Base-by-base conservation (phyloP, 1,140 invertebrate species). In the Cydia strobilella region DNA sequence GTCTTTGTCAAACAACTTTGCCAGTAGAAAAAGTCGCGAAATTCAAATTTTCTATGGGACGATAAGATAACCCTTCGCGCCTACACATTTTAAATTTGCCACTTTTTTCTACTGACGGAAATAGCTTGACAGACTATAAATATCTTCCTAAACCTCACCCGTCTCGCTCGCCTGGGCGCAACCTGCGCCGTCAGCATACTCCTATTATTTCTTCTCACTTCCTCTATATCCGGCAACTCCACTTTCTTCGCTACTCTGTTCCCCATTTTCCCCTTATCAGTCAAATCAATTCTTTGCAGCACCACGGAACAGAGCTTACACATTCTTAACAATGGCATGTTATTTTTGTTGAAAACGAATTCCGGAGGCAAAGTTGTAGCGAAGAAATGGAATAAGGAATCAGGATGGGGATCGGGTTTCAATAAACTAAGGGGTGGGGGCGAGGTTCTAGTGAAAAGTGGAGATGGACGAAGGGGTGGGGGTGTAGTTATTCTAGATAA, bases 231-330 rank as follows among this genome's bases (percentile, higher is more conserved):
- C 15, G 73, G 27, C 9, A 74, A 39, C 54, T 62, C 51, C 4
- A 74, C 59, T 45, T 35, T 62, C 54, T 74, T 74, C 27, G 48
- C 27, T 4, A 74, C 72, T 59, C 45, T 35, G 20, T 23, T 72
- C 0, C 69, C 48, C 48, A n/a, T 69, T 15, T 20, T 69, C 65
- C 79, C 97, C 31, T 18, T 15, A 12, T 35, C 65, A 1, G 42
- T 15, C 35, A 39, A 39, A 45, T 45, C 42, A 0, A 45, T 4
- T 45, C 65, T 20, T 18, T n/a, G 15, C 27, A 69, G 31, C 4
- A n/a, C n/a, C 65, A 69, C 65, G 15, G 31, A 31, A 18, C 65
- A 69, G 3, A 27, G 15, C 31, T 18, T 35, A 13, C 65, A 69
- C 6, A 6, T 9, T 15, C 15, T 39, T 2, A 69, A 15, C 3